Evolutionary conservation across 2,888 invertebrate genomes (phyloP).

Genomic region (Calameuta filiformis): DNA sequence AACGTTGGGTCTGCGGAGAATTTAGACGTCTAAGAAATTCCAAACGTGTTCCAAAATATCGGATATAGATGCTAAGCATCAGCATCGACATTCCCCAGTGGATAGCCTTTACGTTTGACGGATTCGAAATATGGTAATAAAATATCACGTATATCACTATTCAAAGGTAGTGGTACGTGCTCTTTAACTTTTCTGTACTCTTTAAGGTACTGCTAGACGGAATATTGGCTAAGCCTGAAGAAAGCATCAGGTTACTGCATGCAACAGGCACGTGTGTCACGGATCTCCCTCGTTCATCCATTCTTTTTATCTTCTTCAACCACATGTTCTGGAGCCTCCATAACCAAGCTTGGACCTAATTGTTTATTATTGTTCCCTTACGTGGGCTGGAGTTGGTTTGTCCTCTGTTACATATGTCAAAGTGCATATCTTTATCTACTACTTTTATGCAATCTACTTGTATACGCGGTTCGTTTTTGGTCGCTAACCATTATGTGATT

Average conservation of each 20-base stretch:
- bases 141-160: too few species aligned
- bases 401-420: background rate
- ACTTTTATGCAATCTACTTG: background rate
- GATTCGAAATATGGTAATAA: too few species aligned
- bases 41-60: too few species aligned
- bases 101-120: too few species aligned
- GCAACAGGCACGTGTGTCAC: background rate
- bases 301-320: background rate
- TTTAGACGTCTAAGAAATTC: background rate
- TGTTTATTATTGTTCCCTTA: background rate
- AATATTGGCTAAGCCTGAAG: background rate
- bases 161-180: too few species aligned
- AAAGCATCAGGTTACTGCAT: background rate
- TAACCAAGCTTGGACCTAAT: background rate
- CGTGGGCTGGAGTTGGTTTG: background rate
- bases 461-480: background rate
- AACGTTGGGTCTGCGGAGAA: background rate
- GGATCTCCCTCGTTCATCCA: background rate
- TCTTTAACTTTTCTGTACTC: too few species aligned
- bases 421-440: background rate
- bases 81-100: too few species aligned
- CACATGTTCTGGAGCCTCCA: too few species aligned
- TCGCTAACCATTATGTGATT: background rate
- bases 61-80: too few species aligned
- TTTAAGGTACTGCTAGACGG: too few species aligned